phyloP scores from a whole-genome alignment of 2,888 invertebrate species.

The Volucella inanis region DNA sequence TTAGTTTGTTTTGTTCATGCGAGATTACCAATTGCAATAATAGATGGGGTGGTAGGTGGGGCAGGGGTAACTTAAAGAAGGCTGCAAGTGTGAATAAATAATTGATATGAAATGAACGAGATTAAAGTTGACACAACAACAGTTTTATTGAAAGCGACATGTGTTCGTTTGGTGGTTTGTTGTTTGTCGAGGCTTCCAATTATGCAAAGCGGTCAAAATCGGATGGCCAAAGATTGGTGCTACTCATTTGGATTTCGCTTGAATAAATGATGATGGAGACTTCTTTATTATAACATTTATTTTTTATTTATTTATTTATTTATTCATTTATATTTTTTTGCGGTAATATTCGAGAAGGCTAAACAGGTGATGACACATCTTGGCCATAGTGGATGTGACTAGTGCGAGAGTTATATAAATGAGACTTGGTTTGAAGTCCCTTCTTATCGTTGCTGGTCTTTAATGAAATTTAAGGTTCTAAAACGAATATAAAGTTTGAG shows the following conservation, averaged over 20 bases:
- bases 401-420: not conserved
- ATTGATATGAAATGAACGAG: constrained; percentile 56
- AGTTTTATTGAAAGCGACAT: constrained; percentile 56
- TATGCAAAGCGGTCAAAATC: constrained; percentile 57
- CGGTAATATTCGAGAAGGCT: constrained; percentile 1
- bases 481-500: too few species aligned
- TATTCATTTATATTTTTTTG: constrained; percentile 12
- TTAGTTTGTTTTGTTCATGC: not conserved
- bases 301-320: too few species aligned
- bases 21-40: constrained; percentile 49
- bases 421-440: too few species aligned
- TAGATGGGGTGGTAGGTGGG: not conserved
- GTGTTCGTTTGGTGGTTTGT: constrained; percentile 26
- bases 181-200: constrained; percentile 47
- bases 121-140: constrained; percentile 64
- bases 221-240: constrained; percentile 39
- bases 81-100: constrained; percentile 57
- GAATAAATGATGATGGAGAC: constrained; percentile 14
- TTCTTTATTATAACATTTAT: not conserved
- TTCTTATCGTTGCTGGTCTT: too few species aligned
- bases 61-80: not conserved
- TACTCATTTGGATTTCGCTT: constrained; percentile 37
- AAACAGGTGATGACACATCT: constrained; percentile 37
- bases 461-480: too few species aligned
- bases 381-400: not conserved